phyloP scores from a whole-genome alignment of 2,113 vertebrate species.

The Marmota flaviventris region DNA sequence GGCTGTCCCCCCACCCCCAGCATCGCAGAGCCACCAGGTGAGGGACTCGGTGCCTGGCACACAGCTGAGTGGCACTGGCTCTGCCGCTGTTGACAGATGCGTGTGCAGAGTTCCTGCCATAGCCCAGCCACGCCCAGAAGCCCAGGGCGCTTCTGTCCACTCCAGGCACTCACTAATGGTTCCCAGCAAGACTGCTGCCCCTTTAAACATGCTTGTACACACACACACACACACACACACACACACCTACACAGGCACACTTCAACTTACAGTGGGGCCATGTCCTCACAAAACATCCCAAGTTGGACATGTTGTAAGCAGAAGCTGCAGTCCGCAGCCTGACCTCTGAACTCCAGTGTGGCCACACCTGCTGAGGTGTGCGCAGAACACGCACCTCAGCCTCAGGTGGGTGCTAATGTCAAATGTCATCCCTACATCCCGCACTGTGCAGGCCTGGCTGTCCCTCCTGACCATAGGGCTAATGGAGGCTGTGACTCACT shows the following conservation, averaged over 20 bases:
- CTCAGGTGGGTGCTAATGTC: too few species aligned
- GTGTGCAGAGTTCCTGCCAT: rapidly evolving
- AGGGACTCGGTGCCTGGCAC: neutral
- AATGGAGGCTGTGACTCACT: too few species aligned
- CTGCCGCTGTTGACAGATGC: neutral
- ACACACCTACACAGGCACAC: neutral
- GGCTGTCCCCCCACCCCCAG: neutral
- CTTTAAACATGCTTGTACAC: neutral
- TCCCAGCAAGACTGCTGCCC: neutral
- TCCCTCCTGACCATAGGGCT: too few species aligned
- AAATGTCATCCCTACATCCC: too few species aligned
- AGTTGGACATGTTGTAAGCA: neutral
- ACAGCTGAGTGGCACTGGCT: rapidly evolving
- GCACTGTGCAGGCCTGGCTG: too few species aligned
- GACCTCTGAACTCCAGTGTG: too few species aligned
- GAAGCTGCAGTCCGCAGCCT: rapidly evolving
- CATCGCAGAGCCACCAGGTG: too few species aligned
- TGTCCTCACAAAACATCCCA: neutral
- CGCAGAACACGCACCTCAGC: too few species aligned
- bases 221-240: neutral
- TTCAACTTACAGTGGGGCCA: neutral
- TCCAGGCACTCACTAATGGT: neutral
- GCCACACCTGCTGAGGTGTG: too few species aligned
- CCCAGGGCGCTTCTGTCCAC: neutral
- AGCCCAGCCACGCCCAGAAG: rapidly evolving